These are phyloP conservation scores for Amphipyra berbera DNA, from an alignment of 2,888 invertebrate species.

Conservation along the genomic window DNA sequence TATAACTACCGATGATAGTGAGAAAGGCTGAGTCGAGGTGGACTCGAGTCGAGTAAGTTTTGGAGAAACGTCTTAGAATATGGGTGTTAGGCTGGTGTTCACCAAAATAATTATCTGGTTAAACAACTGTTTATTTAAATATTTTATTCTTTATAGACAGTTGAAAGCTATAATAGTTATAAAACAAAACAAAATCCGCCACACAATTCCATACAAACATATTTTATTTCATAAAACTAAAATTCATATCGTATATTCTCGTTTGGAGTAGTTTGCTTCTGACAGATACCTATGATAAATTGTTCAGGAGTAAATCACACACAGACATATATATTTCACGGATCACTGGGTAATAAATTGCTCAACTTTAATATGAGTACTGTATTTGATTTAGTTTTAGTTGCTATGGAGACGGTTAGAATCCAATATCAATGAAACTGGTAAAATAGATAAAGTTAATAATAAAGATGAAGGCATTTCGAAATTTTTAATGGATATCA, in stretches of 20 bases:
- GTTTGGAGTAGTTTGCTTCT: conserved; percentile 66
- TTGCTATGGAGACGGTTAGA: conserved; percentile 1
- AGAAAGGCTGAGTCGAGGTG: too few species aligned
- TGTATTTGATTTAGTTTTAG: conserved; percentile 24
- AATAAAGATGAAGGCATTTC: neutral
- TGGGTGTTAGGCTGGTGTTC: too few species aligned
- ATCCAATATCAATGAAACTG: neutral
- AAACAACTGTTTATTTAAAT: too few species aligned
- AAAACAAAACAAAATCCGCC: too few species aligned
- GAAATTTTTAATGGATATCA: too few species aligned
- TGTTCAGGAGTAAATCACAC: conserved; percentile 73
- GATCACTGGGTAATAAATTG: conserved; percentile 74
- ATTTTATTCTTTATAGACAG: too few species aligned
- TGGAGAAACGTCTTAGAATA: too few species aligned
- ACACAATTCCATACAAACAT: too few species aligned
- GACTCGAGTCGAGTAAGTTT: too few species aligned
- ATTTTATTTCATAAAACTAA: conserved; percentile 43
- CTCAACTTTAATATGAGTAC: conserved; percentile 66
- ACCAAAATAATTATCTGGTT: too few species aligned
- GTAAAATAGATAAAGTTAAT: neutral
- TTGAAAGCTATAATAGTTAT: too few species aligned
- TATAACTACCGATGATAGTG: too few species aligned
- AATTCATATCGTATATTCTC: conserved; percentile 49
- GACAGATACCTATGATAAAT: conserved; percentile 82
- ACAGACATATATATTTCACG: conserved; percentile 76